Evolutionary conservation across 2,113 vertebrate species (phyloP).

Genomic region (Triplophysa tibetana): DNA sequence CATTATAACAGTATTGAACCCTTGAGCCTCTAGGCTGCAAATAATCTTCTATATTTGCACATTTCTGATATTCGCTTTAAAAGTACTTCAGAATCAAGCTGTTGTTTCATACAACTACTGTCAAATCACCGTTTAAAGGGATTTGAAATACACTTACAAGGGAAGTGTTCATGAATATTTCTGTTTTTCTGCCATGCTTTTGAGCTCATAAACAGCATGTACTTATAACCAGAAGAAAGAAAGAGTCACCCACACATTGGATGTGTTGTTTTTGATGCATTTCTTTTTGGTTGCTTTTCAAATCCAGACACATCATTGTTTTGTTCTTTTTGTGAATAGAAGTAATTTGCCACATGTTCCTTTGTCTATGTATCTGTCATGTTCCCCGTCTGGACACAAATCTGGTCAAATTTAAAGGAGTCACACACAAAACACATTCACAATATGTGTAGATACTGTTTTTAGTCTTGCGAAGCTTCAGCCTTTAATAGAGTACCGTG

Average conservation of each 20-base stretch:
- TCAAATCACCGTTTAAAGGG: background rate
- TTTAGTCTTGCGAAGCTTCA: background rate
- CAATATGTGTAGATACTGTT: background rate
- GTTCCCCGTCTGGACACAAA: background rate
- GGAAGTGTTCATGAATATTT: background rate
- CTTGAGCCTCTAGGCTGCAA: background rate
- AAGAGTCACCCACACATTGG: slow-evolving; percentile 9
- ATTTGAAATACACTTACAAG: background rate
- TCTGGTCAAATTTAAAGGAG: slow-evolving; percentile 9
- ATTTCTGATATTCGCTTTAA: background rate
- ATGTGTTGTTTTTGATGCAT: slow-evolving; percentile 23
- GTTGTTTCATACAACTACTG: background rate
- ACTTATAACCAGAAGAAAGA: slow-evolving; percentile 24
- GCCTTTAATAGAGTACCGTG: background rate
- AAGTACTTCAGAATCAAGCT: background rate
- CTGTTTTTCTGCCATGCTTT: background rate
- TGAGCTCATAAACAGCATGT: background rate
- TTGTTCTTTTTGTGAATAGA: background rate
- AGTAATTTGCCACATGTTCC: slow-evolving; percentile 12
- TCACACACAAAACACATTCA: background rate
- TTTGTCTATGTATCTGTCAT: slow-evolving; percentile 4
- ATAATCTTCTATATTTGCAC: background rate
- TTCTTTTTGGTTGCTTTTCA: background rate
- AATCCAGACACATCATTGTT: background rate
- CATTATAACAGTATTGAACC: background rate